A percentile compares a stretch with the other conserved stretches of the same genome.
These are phyloP conservation scores for Xestia c-nigrum DNA, from an alignment of 2,888 invertebrate genomes.

Conservation along the genomic window DNA sequence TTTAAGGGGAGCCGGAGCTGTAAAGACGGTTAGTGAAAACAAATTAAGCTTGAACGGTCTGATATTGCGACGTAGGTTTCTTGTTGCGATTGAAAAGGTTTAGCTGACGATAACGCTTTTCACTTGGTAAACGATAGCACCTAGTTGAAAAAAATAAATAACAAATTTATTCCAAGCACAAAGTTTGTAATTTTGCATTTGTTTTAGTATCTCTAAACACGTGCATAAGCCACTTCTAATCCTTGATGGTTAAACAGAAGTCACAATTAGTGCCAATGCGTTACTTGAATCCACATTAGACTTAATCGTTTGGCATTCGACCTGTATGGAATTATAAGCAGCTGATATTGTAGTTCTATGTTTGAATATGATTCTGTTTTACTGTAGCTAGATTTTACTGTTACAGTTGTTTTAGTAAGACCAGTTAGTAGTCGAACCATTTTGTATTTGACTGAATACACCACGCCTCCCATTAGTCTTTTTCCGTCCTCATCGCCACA, in stretches of 20 bases:
- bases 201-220: conserved; percentile 15
- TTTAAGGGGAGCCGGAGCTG: conserved; percentile 71
- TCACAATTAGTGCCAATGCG: conserved; percentile 53
- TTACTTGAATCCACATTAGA: conserved; percentile 57
- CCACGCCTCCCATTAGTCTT: background rate
- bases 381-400: background rate
- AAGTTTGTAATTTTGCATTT: background rate
- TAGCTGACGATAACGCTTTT: conserved; percentile 51
- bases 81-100: conserved; percentile 59
- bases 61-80: conserved; percentile 53
- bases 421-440: background rate
- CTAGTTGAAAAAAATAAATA: conserved; percentile 16
- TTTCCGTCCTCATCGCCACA: conserved; percentile 10
- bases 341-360: conserved; percentile 16
- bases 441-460: background rate
- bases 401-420: background rate
- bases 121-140: conserved; percentile 40
- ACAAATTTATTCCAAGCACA: background rate
- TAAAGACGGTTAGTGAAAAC: conserved; percentile 67
- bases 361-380: conserved; percentile 14
- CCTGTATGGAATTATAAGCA: conserved; percentile 53
- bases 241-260: conserved; percentile 49
- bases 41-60: conserved; percentile 65
- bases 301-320: conserved; percentile 58
- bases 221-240: conserved; percentile 20